These are phyloP conservation scores for Paracyprichromis sp. DNA, from an alignment of 2,113 vertebrate genomes.

Conservation along the genomic window DNA sequence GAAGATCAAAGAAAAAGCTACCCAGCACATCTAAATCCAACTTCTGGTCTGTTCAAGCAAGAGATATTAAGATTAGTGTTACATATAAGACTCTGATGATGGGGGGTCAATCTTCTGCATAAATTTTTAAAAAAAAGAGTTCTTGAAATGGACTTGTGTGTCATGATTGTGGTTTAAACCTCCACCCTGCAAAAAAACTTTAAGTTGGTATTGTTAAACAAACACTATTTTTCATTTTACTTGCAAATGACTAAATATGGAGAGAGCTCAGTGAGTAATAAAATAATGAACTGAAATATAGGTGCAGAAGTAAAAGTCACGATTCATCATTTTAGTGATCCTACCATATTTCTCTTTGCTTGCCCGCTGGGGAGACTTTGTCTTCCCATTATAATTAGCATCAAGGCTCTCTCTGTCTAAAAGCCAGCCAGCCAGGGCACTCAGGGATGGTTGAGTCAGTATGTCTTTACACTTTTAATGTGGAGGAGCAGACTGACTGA, in stretches of 20 bases:
- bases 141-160: not conserved
- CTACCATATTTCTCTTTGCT: constrained; percentile 50
- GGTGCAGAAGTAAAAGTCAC: constrained; percentile 53
- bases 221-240: constrained; percentile 41
- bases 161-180: not conserved
- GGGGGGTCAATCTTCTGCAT: not conserved
- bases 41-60: not conserved
- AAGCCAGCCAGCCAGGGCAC: constrained; percentile 59
- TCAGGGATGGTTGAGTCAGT: constrained; percentile 62
- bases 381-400: constrained; percentile 70
- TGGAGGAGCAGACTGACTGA: constrained; percentile 62
- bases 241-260: constrained; percentile 28
- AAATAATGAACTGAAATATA: constrained; percentile 55
- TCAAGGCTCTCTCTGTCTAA: constrained; percentile 48
- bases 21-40: not conserved
- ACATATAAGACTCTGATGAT: not conserved
- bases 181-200: not conserved
- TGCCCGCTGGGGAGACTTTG: constrained; percentile 51
- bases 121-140: not conserved
- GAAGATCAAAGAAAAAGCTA: not conserved
- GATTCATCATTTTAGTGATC: constrained; percentile 59
- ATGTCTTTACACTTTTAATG: constrained; percentile 65
- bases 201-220: constrained; percentile 16
- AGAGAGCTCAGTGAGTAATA: constrained; percentile 50
- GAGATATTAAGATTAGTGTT: not conserved